Base-by-base conservation (phyloP, 2,888 invertebrate genomes). In the Apotomis capreana region DNA sequence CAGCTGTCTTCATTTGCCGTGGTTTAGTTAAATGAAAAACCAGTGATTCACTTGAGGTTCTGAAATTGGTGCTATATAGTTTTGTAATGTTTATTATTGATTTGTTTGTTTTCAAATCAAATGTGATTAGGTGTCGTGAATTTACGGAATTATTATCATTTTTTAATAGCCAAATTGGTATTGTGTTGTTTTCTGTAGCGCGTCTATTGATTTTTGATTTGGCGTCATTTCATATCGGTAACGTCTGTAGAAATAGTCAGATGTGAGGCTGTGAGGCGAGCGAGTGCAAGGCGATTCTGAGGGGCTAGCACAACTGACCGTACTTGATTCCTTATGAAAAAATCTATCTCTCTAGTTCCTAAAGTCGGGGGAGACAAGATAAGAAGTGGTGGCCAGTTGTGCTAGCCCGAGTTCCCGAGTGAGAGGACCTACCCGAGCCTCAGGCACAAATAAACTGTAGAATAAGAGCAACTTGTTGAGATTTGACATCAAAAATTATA, bases 401-500 rank as follows among this genome's bases (percentile, higher is more conserved):
- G 49, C 10, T 49, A 49, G 49, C 10, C 40, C 40, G 40, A 40
- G 79, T 78, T 77, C 80, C 77, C 82, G 74, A 79, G 77, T 78
- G 74, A 70, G 74, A 75, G 74, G 69, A 75, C 74, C 76, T 78
- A 78, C 76, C 82, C 80, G 81, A 82, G 83, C 82, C 79, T 83
- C 85, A 89, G 89, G 92, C 92, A 92, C 92, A 92, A 92, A 68
- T 62, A 61, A 55, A 90, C 78, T 85, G 83, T 86, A 87, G 84
- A 81, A 74, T 88, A 87, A 87, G 84, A 78, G 79, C 81, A 87
- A 88, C 79, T 85, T 89, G 87, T 91, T 89, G 88, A 89, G 87
- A 89, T 85, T 88, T 91, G 92, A 91, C 91, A 88, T 84, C 85
- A 87, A 84, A 87, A 87, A 84, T 81, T 82, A 86, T 86, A 84